Conservation (phyloP, 1,140 invertebrate species). For the Chironomus striatipennis region DNA sequence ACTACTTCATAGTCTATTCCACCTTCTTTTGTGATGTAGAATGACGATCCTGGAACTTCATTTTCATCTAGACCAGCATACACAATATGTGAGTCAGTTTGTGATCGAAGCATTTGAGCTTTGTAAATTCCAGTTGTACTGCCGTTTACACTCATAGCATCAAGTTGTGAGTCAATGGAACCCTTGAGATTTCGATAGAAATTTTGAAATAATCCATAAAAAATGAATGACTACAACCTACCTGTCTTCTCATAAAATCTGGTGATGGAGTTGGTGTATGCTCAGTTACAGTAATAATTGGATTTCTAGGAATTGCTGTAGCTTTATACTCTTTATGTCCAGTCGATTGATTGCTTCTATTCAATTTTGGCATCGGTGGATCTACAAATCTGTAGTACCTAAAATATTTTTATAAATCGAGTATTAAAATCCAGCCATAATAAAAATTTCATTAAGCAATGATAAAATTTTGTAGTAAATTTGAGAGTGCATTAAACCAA, state of each 20-base stretch:
- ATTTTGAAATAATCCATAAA: not conserved
- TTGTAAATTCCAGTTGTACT: constrained; percentile 37
- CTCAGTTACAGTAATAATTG: constrained; percentile 93
- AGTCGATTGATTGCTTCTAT: constrained; percentile 32
- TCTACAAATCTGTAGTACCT: constrained; percentile 41
- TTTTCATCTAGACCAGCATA: constrained; percentile 70
- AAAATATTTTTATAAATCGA: not conserved
- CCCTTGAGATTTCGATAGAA: constrained; percentile 43
- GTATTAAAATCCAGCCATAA: not conserved
- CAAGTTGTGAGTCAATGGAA: constrained; percentile 70
- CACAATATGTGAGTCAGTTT: constrained; percentile 90
- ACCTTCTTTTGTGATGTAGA: constrained; percentile 92
- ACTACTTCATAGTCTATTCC: constrained; percentile 87
- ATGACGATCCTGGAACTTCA: constrained; percentile 79
- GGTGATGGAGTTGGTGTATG: constrained; percentile 84
- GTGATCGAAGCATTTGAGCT: constrained; percentile 64
- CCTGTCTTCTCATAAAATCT: constrained; percentile 69
- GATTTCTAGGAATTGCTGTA: constrained; percentile 55
- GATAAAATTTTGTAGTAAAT: not conserved
- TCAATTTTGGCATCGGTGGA: constrained; percentile 32
- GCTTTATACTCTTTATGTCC: constrained; percentile 29
- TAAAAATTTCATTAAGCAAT: not conserved
- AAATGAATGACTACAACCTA: constrained; percentile 35
- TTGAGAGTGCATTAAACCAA: not conserved
- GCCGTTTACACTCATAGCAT: constrained; percentile 55